Percentiles rank a stretch among this genome's conserved stretches.
These are phyloP conservation scores for Crypturellus undulatus DNA, from an alignment of 2,113 vertebrate genomes.

Conservation along the genomic window DNA sequence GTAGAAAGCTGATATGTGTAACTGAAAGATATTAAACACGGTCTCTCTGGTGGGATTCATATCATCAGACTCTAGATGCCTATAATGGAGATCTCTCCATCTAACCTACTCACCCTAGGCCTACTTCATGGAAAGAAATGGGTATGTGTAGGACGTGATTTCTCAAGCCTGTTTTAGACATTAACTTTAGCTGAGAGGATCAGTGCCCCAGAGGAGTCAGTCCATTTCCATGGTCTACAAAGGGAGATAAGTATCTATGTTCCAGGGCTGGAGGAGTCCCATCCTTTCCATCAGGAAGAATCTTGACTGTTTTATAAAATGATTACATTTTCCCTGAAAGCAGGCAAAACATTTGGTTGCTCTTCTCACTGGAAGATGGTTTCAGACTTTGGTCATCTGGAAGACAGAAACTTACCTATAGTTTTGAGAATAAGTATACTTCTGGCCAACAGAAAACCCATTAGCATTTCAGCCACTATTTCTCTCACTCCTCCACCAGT, in stretches of 20 bases:
- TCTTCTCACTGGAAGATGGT: neutral
- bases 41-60: neutral
- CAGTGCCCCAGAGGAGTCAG: neutral
- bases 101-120: too few species aligned
- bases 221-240: neutral
- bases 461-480: neutral
- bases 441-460: neutral
- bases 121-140: neutral
- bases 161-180: neutral
- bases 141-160: neutral
- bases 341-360: neutral
- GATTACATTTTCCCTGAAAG: neutral
- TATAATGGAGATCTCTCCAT: neutral
- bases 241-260: fast-evolving
- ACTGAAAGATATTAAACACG: neutral
- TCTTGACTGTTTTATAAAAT: neutral
- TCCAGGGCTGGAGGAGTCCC: neutral
- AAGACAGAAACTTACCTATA: neutral
- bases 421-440: neutral
- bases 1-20: fast-evolving
- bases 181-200: neutral
- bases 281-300: neutral
- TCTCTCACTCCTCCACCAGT: neutral
- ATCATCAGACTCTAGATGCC: neutral
- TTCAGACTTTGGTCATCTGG: neutral